These are phyloP conservation scores for Trachymyrmex cornetzi DNA, from an alignment of 1,140 invertebrate species.

Conservation along the genomic window DNA sequence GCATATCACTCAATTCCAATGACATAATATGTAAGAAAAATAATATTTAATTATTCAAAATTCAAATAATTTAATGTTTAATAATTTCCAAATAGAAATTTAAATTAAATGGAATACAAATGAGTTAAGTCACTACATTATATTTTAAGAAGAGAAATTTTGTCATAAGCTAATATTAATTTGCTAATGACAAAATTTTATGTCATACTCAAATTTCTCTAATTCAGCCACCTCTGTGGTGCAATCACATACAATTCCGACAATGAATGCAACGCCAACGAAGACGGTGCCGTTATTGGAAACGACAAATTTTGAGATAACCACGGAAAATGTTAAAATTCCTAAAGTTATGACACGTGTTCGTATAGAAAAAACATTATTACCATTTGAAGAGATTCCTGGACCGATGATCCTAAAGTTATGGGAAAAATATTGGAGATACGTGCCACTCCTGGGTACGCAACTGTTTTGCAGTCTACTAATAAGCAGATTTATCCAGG, in stretches of 20 bases:
- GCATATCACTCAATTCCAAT: slow-evolving; percentile 23
- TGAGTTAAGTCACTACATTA: not conserved
- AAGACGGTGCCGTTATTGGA: slow-evolving; percentile 57
- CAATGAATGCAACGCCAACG: slow-evolving; percentile 13
- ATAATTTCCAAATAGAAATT: not conserved
- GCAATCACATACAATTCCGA: slow-evolving; percentile 9
- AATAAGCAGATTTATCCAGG: slow-evolving; percentile 87
- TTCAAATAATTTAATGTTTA: not conserved
- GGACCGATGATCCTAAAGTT: slow-evolving; percentile 88
- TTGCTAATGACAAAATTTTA: not conserved
- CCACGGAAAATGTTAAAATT: slow-evolving; percentile 45
- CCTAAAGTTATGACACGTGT: slow-evolving; percentile 24
- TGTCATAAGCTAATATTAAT: not conserved
- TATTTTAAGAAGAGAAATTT: not conserved
- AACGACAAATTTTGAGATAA: slow-evolving; percentile 4
- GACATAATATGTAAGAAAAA: slow-evolving; percentile 60
- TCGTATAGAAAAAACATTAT: slow-evolving; percentile 63
- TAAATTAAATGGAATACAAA: not conserved
- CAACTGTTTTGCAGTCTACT: slow-evolving; percentile 88
- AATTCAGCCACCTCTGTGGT: slow-evolving; percentile 51
- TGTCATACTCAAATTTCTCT: not conserved
- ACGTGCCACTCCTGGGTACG: slow-evolving; percentile 88
- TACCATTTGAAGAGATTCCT: slow-evolving; percentile 89
- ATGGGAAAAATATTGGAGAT: slow-evolving; percentile 88
- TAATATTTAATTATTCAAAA: not conserved